A percentile compares a stretch with the other conserved stretches of the same genome.
These are phyloP conservation scores for Scotopteryx bipunctaria DNA, from an alignment of 2,888 invertebrate genomes.

Conservation along the genomic window DNA sequence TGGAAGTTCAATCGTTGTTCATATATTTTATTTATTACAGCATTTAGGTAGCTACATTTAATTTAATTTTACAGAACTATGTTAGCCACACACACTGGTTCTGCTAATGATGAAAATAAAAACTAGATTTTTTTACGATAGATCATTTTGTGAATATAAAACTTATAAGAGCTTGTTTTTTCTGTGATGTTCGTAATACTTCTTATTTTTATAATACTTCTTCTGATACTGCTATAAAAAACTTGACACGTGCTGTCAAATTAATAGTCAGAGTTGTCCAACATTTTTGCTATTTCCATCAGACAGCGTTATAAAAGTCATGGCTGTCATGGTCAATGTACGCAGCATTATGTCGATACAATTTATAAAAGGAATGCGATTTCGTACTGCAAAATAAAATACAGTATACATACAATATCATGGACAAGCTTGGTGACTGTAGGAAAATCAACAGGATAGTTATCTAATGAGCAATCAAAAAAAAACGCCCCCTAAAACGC, in stretches of 20 bases:
- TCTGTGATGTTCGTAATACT: not conserved
- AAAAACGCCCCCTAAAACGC: too few species aligned
- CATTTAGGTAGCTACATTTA: too few species aligned
- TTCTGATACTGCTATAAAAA: conserved; percentile 21
- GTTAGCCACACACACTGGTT: too few species aligned
- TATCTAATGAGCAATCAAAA: too few species aligned
- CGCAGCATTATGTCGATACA: conserved; percentile 42
- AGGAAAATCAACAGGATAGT: too few species aligned
- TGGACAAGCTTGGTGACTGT: too few species aligned
- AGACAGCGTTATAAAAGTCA: conserved; percentile 56
- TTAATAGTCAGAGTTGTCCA: conserved; percentile 42
- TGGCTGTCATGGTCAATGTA: conserved; percentile 68
- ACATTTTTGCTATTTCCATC: conserved; percentile 53
- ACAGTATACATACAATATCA: too few species aligned
- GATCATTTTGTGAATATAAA: too few species aligned
- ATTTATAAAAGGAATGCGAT: conserved; percentile 34
- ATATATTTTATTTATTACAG: too few species aligned
- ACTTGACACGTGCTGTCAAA: conserved; percentile 45
- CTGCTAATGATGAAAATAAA: too few species aligned
- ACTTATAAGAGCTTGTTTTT: not conserved
- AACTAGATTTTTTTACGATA: too few species aligned
- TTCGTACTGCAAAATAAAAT: not conserved
- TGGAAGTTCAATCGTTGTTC: conserved; percentile 14
- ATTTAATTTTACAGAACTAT: too few species aligned
- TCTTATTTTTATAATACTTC: not conserved